Evolutionary conservation across 2,797 vertebrate species (phyloP), one percentile per base, ranked within the genome.

Genomic region (Chelonia mydas): DNA sequence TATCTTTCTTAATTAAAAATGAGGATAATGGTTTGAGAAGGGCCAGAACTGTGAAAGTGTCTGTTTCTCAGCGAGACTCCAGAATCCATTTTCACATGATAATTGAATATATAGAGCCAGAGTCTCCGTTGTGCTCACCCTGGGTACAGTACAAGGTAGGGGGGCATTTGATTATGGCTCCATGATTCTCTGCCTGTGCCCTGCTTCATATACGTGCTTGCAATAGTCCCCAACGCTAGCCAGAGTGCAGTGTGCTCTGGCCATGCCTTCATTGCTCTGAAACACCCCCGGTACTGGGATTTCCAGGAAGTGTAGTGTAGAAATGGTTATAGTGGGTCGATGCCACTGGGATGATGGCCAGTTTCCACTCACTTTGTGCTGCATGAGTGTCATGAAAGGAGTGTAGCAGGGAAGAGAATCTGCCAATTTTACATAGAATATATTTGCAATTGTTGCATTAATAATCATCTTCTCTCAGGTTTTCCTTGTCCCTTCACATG

Each of bases 271-370:
- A 4, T 77, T 49, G 74, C 45, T 45, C 13, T 77, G 4, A 2
- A 51, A 3, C 13, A 0, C 1, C 89, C n/a, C 11, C 27, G 74
- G 74, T 0, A 0, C 2, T 87, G 74, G 31, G 83, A 23, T 68
- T 50, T 16, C 5, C 17, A 76, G 76, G 65, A 74, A n/a, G 3
- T 19, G 55, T 53, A 31, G 6, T 27, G 25, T 37, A 1, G 1
- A 1, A 74, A 45, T 31, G 78, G 27, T 4, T 27, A 27, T 27
- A 16, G 19, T 16, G 37, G 31, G 1, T 15, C 61, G 6, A 27
- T 28, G 12, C 27, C 74, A 47, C 45, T 27, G 45, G 21, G 41
- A 15, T 27, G 45, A 77, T 49, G 47, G 16, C 11, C 7, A 15
- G 11, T 53, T 88, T 83, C 55, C 2, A 11, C 10, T 90, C 41